Percentiles rank a stretch among this genome's conserved stretches.
phyloP scores from a whole-genome alignment of 37 sponge, comb jelly and placozoan genomes.

The Geodia barretti region DNA sequence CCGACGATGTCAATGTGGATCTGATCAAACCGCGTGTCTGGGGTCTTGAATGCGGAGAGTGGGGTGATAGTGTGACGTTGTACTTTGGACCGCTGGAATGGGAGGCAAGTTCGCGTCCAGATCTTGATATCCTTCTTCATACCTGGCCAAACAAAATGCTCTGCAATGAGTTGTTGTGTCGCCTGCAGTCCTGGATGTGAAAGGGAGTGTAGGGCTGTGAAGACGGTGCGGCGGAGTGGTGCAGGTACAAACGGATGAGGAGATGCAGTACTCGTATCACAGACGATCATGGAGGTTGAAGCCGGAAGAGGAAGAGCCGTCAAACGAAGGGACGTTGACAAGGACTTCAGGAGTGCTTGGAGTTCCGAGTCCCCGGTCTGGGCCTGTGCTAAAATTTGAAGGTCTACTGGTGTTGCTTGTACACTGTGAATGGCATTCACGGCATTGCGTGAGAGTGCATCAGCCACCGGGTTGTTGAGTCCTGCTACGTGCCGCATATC shows the following conservation, averaged over 20 bases:
- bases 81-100: slow-evolving; percentile 6
- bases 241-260: slow-evolving; percentile 35
- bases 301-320: slow-evolving; percentile 12
- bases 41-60: slow-evolving; percentile 5
- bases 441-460: slow-evolving; percentile 1
- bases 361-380: slow-evolving; percentile 28
- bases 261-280: slow-evolving; percentile 35
- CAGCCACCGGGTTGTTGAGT: slow-evolving; percentile 9
- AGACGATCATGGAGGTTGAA: slow-evolving; percentile 2
- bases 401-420: slow-evolving; percentile 6
- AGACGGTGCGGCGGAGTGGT: not conserved
- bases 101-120: slow-evolving; percentile 11
- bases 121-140: slow-evolving; percentile 10
- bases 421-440: not conserved
- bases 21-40: slow-evolving; percentile 1
- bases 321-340: not conserved
- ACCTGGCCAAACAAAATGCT: not conserved
- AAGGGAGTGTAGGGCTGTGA: not conserved
- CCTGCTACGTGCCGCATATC: slow-evolving; percentile 37
- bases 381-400: slow-evolving; percentile 10
- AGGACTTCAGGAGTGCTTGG: slow-evolving; percentile 22
- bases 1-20: not conserved
- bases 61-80: not conserved
- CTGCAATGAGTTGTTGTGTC: not conserved
- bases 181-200: not conserved